A percentile compares a stretch with the other conserved stretches of the same genome.
These are phyloP conservation scores for Megaceryle alcyon DNA, from an alignment of 2,797 vertebrate genomes.

Conservation along the genomic window DNA sequence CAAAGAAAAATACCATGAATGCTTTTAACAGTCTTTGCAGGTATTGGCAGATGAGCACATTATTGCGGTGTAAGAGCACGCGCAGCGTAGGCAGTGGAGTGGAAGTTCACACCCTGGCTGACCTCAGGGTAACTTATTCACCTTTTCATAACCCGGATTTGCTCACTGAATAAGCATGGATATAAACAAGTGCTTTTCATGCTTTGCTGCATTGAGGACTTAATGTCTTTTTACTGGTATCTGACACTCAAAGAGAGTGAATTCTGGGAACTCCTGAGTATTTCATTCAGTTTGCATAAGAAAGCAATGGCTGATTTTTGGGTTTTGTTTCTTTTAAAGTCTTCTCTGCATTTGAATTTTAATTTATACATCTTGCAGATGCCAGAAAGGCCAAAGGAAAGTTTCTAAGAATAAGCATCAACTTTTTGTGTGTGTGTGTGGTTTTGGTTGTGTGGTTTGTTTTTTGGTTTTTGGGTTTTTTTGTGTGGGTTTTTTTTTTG, in stretches of 20 bases:
- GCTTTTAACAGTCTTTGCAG: not conserved
- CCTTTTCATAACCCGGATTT: conserved; percentile 52
- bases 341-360: conserved; percentile 22
- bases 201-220: conserved; percentile 31
- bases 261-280: not conserved
- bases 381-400: not conserved
- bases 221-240: conserved; percentile 42
- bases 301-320: not conserved
- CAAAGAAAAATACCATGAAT: not conserved
- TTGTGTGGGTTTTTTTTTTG: too few relatives aligned
- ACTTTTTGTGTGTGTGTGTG: not conserved
- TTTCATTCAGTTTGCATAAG: not conserved
- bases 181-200: conserved; percentile 59
- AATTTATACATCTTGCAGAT: not conserved
- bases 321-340: not conserved
- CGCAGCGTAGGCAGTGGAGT: not conserved
- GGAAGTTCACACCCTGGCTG: conserved; percentile 50
- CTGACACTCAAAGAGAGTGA: not conserved
- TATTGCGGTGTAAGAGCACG: not conserved
- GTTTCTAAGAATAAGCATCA: not conserved
- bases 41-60: not conserved
- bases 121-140: conserved; percentile 40
- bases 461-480: too few relatives aligned
- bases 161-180: not conserved
- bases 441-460: too few relatives aligned